Evolutionary conservation across 1,140 invertebrate genomes (phyloP), one percentile per base, ranked within the genome.

Genomic region (Neodiprion pinetum): DNA sequence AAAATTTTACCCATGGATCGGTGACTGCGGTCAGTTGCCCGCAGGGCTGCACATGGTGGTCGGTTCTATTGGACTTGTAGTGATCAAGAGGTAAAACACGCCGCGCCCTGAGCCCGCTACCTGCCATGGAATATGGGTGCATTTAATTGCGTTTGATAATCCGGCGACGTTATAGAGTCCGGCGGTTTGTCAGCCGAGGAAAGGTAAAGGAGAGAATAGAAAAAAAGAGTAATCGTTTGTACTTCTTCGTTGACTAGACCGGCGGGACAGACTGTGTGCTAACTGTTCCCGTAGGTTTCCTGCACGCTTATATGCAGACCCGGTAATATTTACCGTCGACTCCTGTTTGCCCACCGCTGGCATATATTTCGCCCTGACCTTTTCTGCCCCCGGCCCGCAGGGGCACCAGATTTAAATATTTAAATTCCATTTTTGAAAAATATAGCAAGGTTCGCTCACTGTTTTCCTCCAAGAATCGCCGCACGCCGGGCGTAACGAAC

Each of bases 341-440:
- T 71, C 68, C 75, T 77, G 76, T 77, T 77, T 77, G 76, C 74
- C 61, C 67, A 74, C 75, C 69, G 76, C 66, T 74, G 76, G 75
- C 76, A 77, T 75, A 40, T 61, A 61, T 61, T 17, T 17, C 53
- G 11, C 53, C 53, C 53, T 17, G 11, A 4, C n/a, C 28, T 40
- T 40, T 40, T 69, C 28, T 65, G 65, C 71, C 49, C 49, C 71
- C 12, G 9, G 17, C 14, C 72, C 48, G 76, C 61, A 28, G 75
- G 75, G 72, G 77, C 78, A 74, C 70, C 53, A 70, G 75, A 76
- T 77, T 79, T 79, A 77, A 79, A 79, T 79, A 79, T 79, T 79
- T 79, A 79, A 79, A 79, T 79, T 79, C 76, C 76, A 78, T 78
- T 77, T 78, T 78, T 75, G 72, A 77, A 76, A 78, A 78, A 78